Conservation (phyloP, 2,888 invertebrate genomes). For the Ethmia dodecea region DNA sequence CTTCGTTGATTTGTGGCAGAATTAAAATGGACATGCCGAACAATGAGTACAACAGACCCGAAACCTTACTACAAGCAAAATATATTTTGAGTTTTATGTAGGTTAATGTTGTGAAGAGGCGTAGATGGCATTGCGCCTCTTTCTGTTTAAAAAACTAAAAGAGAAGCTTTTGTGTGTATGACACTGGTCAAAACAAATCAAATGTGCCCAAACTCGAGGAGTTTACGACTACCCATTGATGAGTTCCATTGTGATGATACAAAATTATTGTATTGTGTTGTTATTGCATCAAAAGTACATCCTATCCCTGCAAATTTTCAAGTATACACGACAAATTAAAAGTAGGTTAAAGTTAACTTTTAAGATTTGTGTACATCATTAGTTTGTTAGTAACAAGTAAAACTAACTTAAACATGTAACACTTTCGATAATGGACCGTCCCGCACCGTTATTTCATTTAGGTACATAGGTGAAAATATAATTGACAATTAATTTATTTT, state of each 20-base stretch:
- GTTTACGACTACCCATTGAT: too few species aligned
- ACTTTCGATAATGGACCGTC: background rate
- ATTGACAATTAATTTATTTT: too few species aligned
- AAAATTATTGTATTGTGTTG: background rate
- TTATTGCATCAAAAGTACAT: background rate
- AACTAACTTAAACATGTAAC: background rate
- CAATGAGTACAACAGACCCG: constrained; percentile 20
- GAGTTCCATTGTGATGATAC: too few species aligned
- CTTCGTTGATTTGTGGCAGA: constrained; percentile 39
- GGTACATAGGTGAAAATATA: too few species aligned
- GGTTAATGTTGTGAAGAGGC: background rate
- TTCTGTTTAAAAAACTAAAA: too few species aligned
- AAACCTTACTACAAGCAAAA: background rate
- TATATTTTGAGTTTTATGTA: background rate
- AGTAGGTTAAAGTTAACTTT: background rate
- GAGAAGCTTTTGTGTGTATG: too few species aligned
- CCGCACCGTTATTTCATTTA: too few species aligned
- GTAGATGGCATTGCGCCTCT: too few species aligned
- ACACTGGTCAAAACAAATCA: too few species aligned
- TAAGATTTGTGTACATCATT: background rate
- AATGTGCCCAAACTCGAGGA: too few species aligned
- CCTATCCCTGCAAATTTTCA: background rate
- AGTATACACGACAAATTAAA: background rate
- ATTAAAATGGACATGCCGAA: constrained; percentile 36
- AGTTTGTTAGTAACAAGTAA: too few species aligned